Evolutionary conservation across 2,113 vertebrate species (phyloP).

Genomic region (Asarcornis scutulata): DNA sequence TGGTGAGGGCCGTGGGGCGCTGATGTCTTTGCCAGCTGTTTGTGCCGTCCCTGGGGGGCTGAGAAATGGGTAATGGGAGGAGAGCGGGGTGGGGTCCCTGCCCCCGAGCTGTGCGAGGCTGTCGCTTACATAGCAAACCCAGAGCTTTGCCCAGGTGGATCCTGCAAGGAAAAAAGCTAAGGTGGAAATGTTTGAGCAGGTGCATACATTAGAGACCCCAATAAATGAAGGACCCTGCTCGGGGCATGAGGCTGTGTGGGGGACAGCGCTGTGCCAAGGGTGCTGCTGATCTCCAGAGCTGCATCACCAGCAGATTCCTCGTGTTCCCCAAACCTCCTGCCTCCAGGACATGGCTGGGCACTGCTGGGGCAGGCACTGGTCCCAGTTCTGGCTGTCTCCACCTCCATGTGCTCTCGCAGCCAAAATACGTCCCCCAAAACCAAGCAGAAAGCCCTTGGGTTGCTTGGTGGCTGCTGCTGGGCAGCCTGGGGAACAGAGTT

Average conservation of each 20-base stretch:
- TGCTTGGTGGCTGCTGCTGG: neutral
- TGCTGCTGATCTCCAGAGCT: neutral
- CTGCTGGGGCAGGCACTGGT: neutral
- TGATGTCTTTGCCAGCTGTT: neutral
- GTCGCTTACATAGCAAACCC: neutral
- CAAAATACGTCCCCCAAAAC: neutral
- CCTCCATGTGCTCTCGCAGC: neutral
- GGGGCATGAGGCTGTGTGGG: neutral
- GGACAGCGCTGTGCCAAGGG: neutral
- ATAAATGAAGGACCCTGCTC: too few relatives aligned
- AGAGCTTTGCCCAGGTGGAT: neutral
- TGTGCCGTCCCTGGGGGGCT: rapidly evolving
- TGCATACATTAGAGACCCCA: too few relatives aligned
- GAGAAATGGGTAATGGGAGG: neutral
- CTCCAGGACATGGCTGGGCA: neutral
- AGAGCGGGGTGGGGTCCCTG: neutral
- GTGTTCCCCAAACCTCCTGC: neutral
- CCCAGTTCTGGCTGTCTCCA: neutral
- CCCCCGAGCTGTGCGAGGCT: neutral
- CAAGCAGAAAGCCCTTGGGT: rapidly evolving
- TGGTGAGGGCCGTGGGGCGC: neutral
- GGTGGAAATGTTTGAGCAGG: neutral
- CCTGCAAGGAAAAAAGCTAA: neutral
- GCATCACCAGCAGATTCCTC: neutral
- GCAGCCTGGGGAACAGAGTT: neutral